Conservation (phyloP, 2,113 vertebrate genomes). For the Leptobrachium leishanense region DNA sequence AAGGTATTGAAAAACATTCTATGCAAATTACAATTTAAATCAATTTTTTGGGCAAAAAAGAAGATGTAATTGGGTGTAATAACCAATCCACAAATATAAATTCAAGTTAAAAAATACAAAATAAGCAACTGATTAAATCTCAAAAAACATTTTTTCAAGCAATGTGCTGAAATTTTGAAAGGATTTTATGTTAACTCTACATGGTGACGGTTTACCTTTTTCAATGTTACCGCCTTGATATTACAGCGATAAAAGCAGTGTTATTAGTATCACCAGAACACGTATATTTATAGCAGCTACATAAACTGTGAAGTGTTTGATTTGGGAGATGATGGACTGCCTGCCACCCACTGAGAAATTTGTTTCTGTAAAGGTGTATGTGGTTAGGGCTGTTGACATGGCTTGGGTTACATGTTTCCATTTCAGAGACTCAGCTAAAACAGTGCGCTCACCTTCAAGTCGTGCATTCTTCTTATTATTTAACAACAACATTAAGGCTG, state of each 20-base stretch:
- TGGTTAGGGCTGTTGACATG: conserved; percentile 53
- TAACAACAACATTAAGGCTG: conserved; percentile 65
- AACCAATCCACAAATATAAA: too few relatives aligned
- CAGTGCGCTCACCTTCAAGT: conserved; percentile 58
- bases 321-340: conserved; percentile 50
- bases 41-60: too few relatives aligned
- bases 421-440: conserved; percentile 61
- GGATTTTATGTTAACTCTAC: background rate
- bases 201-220: background rate
- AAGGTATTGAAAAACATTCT: too few relatives aligned
- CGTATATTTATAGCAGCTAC: conserved; percentile 2
- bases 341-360: conserved; percentile 40
- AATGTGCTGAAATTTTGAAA: too few relatives aligned
- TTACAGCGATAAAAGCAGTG: background rate
- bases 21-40: too few relatives aligned
- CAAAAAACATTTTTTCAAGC: too few relatives aligned
- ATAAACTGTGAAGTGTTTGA: conserved; percentile 17
- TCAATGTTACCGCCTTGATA: background rate
- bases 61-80: too few relatives aligned
- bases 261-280: conserved; percentile 4
- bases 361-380: conserved; percentile 51
- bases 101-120: too few relatives aligned
- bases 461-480: conserved; percentile 56
- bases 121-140: too few relatives aligned
- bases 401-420: conserved; percentile 57